Base-by-base conservation (phyloP, 2,113 vertebrate species). In the Dicaeum eximium region DNA sequence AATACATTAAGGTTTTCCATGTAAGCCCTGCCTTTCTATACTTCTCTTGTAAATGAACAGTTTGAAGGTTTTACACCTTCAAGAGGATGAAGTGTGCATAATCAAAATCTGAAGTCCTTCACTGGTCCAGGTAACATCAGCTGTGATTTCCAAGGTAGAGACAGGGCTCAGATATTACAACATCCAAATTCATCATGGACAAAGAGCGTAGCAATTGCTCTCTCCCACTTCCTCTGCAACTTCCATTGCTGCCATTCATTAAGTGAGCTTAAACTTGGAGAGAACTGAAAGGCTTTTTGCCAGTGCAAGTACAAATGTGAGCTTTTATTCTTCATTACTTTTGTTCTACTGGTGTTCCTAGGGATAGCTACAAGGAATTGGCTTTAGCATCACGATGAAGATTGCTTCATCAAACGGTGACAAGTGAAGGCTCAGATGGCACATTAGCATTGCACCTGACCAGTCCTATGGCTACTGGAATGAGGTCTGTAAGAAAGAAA, bases 361-460 rank as follows among this genome's bases (percentile, higher is more conserved):
- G 38, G 7, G 65, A 74, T 9, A 69, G 31, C 35, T 71, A 31
- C 18, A 44, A 51, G 22, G 75, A 86, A 73, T 6, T 28, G 1
- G 16, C 45, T 61, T 82, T 40, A 61, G 16, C 37, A 33, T 42
- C 66, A 21, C 1, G 13, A 80, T 0, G 0, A 53, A 83, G 50
- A 72, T 28, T 75, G 35, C 17, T 71, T 74, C 42, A 23, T 18
- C 35, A n/a, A 9, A n/a, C 17, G 0, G 0, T 28, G 51, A 50
- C 17, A 44, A 48, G 23, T 23, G 30, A 82, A 7, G 17, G 37
- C 40, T 86, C 57, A 71, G 56, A 50, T 10, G 40, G 18, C 21
- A n/a, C 0, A 0, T 18, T 33, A 58, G 16, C 13, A 9, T 3
- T 44, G 33, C 30, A 23, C 15, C 5, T 14, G 11, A 71, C 10